A percentile compares a stretch with the other conserved stretches of the same genome.
Conservation (phyloP, 2,888 invertebrate species). For the Xanthia icteritia region DNA sequence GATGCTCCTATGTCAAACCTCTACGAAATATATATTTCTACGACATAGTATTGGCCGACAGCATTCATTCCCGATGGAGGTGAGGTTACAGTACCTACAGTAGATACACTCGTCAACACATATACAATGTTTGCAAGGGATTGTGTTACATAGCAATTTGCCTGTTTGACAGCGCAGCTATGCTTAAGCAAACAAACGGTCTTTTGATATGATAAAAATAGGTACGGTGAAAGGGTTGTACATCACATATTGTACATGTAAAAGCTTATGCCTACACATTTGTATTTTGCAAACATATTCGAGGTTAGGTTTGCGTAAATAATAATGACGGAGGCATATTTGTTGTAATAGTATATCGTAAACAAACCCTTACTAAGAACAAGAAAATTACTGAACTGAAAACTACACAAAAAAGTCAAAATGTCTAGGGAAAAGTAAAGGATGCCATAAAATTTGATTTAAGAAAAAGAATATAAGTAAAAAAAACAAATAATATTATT, state of each 20-base stretch:
- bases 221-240: slow-evolving; percentile 36
- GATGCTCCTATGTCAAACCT: background rate
- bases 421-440: background rate
- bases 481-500: background rate
- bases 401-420: background rate
- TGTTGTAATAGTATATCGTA: background rate
- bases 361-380: slow-evolving; percentile 6
- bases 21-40: background rate
- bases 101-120: slow-evolving; percentile 66
- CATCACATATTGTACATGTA: slow-evolving; percentile 29
- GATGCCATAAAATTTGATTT: background rate
- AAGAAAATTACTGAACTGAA: background rate
- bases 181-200: slow-evolving; percentile 62
- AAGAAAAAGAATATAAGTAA: background rate
- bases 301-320: slow-evolving; percentile 30
- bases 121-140: slow-evolving; percentile 66
- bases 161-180: slow-evolving; percentile 66
- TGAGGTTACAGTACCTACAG: slow-evolving; percentile 47
- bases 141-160: slow-evolving; percentile 73
- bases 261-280: slow-evolving; percentile 36
- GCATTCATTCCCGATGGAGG: slow-evolving; percentile 51
- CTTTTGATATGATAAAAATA: slow-evolving; percentile 55
- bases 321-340: slow-evolving; percentile 22
- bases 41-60: slow-evolving; percentile 12
- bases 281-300: slow-evolving; percentile 40